phyloP scores from a whole-genome alignment of 1,140 invertebrate genomes.

The Amyelois transitella region DNA sequence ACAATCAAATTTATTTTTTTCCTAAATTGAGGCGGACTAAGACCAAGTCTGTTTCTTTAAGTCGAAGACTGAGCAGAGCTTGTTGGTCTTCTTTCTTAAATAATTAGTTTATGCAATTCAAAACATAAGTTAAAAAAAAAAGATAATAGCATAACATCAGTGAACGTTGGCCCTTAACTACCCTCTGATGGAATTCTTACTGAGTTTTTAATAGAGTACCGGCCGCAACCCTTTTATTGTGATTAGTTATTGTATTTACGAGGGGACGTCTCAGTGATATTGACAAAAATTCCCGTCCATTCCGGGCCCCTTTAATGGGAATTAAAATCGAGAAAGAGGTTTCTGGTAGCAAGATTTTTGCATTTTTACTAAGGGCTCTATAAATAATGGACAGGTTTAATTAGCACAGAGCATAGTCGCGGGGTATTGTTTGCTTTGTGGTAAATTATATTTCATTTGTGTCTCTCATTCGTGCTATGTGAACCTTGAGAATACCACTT shows the following conservation, averaged over 20 bases:
- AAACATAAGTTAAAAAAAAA: too few relatives aligned
- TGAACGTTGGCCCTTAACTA: constrained; percentile 28
- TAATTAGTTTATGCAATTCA: too few relatives aligned
- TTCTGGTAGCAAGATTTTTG: background rate
- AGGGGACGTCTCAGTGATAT: constrained; percentile 20
- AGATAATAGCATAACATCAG: too few relatives aligned
- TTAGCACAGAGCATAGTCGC: background rate
- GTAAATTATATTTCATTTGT: too few relatives aligned
- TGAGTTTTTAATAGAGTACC: constrained; percentile 67
- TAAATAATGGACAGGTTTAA: constrained; percentile 25
- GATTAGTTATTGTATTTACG: constrained; percentile 68
- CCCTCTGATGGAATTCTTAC: constrained; percentile 57
- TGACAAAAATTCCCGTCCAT: constrained; percentile 32
- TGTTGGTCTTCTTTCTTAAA: too few relatives aligned
- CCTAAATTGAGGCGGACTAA: too few relatives aligned
- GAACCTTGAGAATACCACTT: too few relatives aligned
- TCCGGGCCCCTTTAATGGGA: constrained; percentile 36
- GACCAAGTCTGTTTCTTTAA: too few relatives aligned
- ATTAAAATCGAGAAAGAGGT: constrained; percentile 31
- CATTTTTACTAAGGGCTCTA: constrained; percentile 20
- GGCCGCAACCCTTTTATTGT: constrained; percentile 67
- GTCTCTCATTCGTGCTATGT: too few relatives aligned
- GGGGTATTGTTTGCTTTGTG: background rate
- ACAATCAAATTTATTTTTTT: too few relatives aligned
- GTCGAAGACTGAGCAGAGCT: too few relatives aligned